A percentile compares a stretch with the other conserved stretches of the same genome.
Evolutionary conservation across 1,140 invertebrate species (phyloP).

Genomic region (Procambarus virginalis): DNA sequence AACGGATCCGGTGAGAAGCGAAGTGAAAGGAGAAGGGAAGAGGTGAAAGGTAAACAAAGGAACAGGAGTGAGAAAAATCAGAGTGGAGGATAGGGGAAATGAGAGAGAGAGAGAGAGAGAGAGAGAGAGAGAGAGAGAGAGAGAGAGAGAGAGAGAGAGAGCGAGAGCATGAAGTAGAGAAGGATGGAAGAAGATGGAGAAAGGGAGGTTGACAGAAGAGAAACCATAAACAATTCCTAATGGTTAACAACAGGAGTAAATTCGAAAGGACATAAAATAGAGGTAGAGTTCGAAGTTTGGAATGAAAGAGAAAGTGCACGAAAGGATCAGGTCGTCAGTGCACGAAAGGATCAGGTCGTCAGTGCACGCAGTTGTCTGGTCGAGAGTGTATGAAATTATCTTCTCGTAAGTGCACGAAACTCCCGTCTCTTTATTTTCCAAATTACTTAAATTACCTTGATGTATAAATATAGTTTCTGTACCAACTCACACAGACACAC

Average conservation of each 20-base stretch:
- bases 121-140: background rate
- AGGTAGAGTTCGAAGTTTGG: constrained; percentile 1
- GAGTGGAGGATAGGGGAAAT: background rate
- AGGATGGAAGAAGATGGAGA: constrained; percentile 14
- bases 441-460: too few relatives aligned
- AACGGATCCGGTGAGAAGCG: background rate
- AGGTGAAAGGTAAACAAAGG: too few relatives aligned
- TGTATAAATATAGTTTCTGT: too few relatives aligned
- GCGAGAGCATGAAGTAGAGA: constrained; percentile 16
- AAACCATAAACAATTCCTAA: background rate
- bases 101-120: background rate
- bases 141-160: constrained; percentile 22
- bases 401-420: too few relatives aligned
- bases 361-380: background rate
- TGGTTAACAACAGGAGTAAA: constrained; percentile 4
- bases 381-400: background rate
- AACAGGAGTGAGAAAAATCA: background rate
- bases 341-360: background rate
- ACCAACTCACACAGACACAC: too few relatives aligned
- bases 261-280: background rate
- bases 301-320: background rate
- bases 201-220: background rate
- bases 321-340: background rate
- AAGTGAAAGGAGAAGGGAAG: background rate
- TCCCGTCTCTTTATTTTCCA: too few relatives aligned